Evolutionary conservation across 2,888 invertebrate genomes (phyloP).

Genomic region (Osedax frankpressi): DNA sequence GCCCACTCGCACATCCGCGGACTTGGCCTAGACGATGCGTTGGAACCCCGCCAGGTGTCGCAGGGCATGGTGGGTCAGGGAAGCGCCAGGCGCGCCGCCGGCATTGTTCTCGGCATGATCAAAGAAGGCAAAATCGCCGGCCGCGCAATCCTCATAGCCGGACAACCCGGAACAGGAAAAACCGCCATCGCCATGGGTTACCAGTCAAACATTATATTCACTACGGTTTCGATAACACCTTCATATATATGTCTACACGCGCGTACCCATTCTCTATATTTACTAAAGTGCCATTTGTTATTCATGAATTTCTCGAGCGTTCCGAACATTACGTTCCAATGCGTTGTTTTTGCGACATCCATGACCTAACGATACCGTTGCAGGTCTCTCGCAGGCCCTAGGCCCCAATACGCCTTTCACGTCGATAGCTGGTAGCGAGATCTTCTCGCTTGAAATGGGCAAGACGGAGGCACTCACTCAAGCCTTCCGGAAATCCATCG

Average conservation of each 20-base stretch:
- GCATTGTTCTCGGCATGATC: constrained; percentile 91
- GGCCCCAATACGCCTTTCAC: constrained; percentile 94
- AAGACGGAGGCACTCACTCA: constrained; percentile 96
- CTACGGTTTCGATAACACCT: not conserved
- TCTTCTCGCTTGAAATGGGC: constrained; percentile 94
- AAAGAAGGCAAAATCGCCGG: constrained; percentile 96
- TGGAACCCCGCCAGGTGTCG: constrained; percentile 77
- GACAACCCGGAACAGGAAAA: constrained; percentile 89
- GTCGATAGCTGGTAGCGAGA: constrained; percentile 94
- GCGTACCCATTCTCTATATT: too few relatives aligned
- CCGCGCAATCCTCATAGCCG: constrained; percentile 80
- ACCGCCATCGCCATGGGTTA: constrained; percentile 92
- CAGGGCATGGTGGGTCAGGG: constrained; percentile 91
- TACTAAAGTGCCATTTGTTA: too few relatives aligned
- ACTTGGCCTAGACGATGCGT: constrained; percentile 79
- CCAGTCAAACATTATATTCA: not conserved
- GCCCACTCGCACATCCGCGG: constrained; percentile 98
- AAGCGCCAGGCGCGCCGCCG: constrained; percentile 81
- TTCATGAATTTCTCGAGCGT: too few relatives aligned
- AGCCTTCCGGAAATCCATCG: constrained; percentile 81
- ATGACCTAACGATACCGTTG: constrained; percentile 2
- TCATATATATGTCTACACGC: too few relatives aligned
- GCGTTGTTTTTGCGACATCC: too few relatives aligned
- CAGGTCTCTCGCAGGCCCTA: constrained; percentile 68
- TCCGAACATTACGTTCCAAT: too few relatives aligned